phyloP scores from a whole-genome alignment of 2,888 invertebrate species.

The Chalcosyrphus nemorum region DNA sequence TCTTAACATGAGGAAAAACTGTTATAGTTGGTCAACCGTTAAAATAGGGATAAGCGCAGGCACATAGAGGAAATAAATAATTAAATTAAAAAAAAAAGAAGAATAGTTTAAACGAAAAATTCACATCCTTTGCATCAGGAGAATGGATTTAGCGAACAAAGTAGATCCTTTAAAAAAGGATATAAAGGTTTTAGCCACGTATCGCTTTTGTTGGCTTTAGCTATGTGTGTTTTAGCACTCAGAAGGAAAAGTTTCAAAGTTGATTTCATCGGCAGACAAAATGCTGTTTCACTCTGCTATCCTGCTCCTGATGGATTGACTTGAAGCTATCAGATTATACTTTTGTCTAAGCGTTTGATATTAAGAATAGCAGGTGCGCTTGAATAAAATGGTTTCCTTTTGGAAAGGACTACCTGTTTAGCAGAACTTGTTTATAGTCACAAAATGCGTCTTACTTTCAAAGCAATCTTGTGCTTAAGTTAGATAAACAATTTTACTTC shows the following conservation, averaged over 20 bases:
- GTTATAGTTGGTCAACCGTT: conserved; percentile 72
- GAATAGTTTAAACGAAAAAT: conserved; percentile 8
- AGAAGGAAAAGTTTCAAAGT: conserved; percentile 41
- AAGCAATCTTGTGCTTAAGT: too few relatives aligned
- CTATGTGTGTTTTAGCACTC: neutral
- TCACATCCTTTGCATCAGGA: conserved; percentile 27
- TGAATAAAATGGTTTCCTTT: too few relatives aligned
- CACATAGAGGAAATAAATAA: conserved; percentile 69
- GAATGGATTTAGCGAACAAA: conserved; percentile 40
- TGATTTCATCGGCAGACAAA: too few relatives aligned
- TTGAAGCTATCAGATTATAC: too few relatives aligned
- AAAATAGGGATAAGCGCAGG: conserved; percentile 68
- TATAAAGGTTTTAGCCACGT: conserved; percentile 13
- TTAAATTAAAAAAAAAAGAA: conserved; percentile 52
- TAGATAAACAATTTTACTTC: too few relatives aligned
- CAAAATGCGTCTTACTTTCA: too few relatives aligned
- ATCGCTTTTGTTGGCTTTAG: neutral
- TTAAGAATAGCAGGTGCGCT: too few relatives aligned
- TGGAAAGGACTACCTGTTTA: too few relatives aligned
- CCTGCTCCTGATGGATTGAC: too few relatives aligned
- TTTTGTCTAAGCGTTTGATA: too few relatives aligned
- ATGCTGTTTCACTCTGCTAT: too few relatives aligned
- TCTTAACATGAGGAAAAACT: conserved; percentile 63
- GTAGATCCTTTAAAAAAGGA: conserved; percentile 18
- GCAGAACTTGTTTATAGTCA: too few relatives aligned